Conservation (phyloP, 1,140 invertebrate species). For the Meteorus sp. region DNA sequence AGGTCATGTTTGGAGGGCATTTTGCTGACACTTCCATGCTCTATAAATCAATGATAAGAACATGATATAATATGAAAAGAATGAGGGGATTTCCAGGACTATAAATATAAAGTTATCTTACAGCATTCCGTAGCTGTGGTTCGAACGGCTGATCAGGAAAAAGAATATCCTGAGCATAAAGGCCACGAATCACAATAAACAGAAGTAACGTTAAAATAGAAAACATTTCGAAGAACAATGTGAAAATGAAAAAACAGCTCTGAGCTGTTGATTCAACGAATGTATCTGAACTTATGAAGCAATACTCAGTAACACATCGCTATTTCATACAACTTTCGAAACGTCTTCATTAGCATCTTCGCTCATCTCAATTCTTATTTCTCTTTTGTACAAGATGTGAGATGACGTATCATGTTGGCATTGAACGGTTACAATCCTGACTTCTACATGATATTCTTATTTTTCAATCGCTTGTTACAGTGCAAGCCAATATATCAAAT, state of each 20-base stretch:
- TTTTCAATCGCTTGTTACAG: too few species aligned
- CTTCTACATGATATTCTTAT: too few species aligned
- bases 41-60: not conserved
- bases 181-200: not conserved
- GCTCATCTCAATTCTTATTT: not conserved
- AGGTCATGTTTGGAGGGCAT: constrained; percentile 12
- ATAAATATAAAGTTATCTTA: not conserved
- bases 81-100: not conserved
- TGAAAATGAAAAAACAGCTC: not conserved
- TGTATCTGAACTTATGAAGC: not conserved
- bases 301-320: not conserved
- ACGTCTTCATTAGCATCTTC: constrained; percentile 11
- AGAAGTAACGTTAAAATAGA: not conserved
- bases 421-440: too few species aligned
- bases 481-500: too few species aligned
- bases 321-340: constrained; percentile 7
- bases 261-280: not conserved
- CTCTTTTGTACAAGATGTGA: not conserved
- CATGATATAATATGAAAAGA: not conserved
- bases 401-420: not conserved
- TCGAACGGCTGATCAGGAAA: not conserved
- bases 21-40: not conserved
- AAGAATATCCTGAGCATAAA: not conserved
- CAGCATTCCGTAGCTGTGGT: not conserved
- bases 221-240: not conserved